phyloP scores from a whole-genome alignment of 1,140 invertebrate genomes.

The Onthophagus taurus region DNA sequence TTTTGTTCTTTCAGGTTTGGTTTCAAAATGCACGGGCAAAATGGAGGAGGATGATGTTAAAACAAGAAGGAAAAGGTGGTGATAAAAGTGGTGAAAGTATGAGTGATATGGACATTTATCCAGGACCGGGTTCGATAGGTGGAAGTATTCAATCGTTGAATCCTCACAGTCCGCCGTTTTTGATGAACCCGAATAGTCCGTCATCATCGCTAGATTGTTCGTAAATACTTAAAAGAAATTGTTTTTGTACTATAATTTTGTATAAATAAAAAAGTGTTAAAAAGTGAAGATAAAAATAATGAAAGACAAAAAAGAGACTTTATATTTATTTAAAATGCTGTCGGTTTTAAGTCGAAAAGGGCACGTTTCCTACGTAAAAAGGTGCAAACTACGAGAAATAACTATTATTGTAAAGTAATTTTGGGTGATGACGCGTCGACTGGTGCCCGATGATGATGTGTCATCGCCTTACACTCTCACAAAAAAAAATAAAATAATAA shows the following conservation, averaged over 20 bases:
- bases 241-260: not conserved
- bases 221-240: conserved; percentile 20
- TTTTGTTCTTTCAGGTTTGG: conserved; percentile 76
- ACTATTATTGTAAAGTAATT: no score
- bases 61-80: conserved; percentile 35
- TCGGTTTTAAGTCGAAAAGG: conserved; percentile 3
- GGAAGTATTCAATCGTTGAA: conserved; percentile 33
- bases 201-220: conserved; percentile 36
- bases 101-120: conserved; percentile 36
- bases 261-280: no score
- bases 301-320: no score
- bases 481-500: no score
- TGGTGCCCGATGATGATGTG: conserved; percentile 9
- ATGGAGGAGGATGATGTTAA: conserved; percentile 88
- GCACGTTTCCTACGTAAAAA: conserved; percentile 21
- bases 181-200: conserved; percentile 33
- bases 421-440: conserved; percentile 1
- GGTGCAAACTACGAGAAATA: no score
- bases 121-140: conserved; percentile 34
- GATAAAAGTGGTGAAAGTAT: conserved; percentile 35
- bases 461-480: no score
- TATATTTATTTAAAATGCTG: conserved; percentile 1
- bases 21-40: conserved; percentile 98
- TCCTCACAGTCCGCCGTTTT: conserved; percentile 36
- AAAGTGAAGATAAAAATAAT: no score